Conservation (phyloP, 2,113 vertebrate species). For the Astur gentilis region DNA sequence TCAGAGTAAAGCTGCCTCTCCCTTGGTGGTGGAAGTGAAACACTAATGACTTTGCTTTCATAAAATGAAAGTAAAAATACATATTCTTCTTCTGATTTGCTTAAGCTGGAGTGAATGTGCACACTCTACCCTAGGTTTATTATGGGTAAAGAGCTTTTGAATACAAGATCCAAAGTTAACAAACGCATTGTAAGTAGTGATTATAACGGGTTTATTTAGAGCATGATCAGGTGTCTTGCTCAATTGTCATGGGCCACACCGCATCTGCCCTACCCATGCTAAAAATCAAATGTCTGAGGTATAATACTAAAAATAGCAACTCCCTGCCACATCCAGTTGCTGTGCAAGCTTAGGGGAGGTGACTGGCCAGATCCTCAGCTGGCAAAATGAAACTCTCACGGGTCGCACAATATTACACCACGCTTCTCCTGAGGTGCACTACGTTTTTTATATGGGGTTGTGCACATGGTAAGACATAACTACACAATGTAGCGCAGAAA, state of each 20-base stretch:
- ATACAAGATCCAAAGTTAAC: neutral
- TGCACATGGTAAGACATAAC: rapidly evolving
- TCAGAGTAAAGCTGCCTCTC: neutral
- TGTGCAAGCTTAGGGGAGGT: neutral
- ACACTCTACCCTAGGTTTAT: neutral
- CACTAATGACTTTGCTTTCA: neutral
- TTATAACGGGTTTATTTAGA: neutral
- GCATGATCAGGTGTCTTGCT: neutral
- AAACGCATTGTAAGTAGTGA: neutral
- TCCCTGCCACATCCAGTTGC: rapidly evolving
- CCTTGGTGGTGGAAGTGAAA: neutral
- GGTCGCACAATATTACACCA: rapidly evolving
- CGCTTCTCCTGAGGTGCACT: neutral
- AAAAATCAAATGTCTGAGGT: neutral
- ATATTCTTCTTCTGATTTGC: neutral
- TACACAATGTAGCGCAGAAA: rapidly evolving
- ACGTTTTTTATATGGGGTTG: rapidly evolving
- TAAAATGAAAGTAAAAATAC: neutral
- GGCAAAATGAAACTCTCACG: rapidly evolving
- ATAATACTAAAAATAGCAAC: rapidly evolving
- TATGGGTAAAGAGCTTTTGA: neutral
- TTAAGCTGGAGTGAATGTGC: neutral
- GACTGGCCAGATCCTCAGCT: neutral
- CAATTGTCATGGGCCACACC: neutral
- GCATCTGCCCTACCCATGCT: neutral